Conservation (phyloP, 2,113 vertebrate species). For the Phyllostomus hastatus region DNA sequence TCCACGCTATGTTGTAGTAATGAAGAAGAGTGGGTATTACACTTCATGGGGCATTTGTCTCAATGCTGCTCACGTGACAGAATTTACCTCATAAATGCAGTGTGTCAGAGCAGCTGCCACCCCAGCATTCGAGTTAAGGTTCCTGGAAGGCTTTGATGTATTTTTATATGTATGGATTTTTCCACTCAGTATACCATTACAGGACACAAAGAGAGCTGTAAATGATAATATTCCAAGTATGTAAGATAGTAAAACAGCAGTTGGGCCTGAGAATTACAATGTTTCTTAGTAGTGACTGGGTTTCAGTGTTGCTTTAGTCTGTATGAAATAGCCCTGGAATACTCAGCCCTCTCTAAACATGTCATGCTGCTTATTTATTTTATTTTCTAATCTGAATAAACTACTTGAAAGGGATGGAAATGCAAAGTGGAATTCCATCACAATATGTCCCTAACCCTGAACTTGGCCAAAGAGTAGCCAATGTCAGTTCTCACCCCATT, state of each 20-base stretch:
- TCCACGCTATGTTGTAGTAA: background rate
- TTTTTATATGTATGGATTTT: background rate
- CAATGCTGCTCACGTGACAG: background rate
- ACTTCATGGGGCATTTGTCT: background rate
- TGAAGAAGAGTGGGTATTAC: background rate
- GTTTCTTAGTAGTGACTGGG: background rate
- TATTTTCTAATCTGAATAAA: constrained; percentile 43
- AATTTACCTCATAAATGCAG: background rate
- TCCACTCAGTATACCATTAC: background rate
- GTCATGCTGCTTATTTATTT: background rate
- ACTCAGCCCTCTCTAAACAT: background rate
- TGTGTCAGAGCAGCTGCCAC: background rate
- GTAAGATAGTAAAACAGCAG: background rate
- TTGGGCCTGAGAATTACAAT: background rate
- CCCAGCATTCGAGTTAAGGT: background rate
- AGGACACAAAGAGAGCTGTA: background rate
- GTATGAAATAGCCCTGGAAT: background rate
- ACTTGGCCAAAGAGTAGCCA: background rate
- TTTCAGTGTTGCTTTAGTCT: background rate
- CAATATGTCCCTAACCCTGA: background rate
- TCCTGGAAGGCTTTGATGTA: constrained; percentile 3
- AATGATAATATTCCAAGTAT: background rate
- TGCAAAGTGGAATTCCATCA: constrained; percentile 34
- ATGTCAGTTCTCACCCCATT: background rate
- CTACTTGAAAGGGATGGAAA: background rate